Evolutionary conservation across 2,113 vertebrate species (phyloP).

Genomic region (Mystacornis crossleyi): DNA sequence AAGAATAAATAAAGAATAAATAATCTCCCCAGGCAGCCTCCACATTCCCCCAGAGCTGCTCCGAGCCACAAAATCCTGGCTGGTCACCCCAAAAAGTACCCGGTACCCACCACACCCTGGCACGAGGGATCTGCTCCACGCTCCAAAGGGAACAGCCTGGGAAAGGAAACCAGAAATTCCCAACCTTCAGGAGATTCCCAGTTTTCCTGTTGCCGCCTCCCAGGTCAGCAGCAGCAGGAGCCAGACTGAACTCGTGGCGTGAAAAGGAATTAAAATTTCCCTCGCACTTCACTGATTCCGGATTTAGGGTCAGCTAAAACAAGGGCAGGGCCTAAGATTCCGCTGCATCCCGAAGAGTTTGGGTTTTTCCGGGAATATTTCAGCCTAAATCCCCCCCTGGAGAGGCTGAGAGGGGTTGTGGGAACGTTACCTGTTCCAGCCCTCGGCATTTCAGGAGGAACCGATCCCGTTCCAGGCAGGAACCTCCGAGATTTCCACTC

Average conservation of each 20-base stretch:
- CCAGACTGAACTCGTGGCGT: fast-evolving
- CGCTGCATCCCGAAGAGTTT: not conserved
- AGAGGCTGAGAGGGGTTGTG: not conserved
- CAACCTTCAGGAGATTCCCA: fast-evolving
- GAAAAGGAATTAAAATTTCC: not conserved
- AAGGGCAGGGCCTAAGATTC: not conserved
- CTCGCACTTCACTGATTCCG: fast-evolving
- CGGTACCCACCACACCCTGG: not conserved
- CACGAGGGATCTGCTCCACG: fast-evolving
- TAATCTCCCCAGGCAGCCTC: not conserved
- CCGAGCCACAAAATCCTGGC: not conserved
- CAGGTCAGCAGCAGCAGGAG: not conserved
- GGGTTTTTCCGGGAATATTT: not conserved
- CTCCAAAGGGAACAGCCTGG: not conserved
- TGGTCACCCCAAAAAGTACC: not conserved
- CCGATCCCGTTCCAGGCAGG: not conserved
- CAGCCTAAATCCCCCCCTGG: fast-evolving
- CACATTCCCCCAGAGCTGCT: not conserved
- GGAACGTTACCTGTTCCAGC: not conserved
- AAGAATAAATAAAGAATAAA: not conserved
- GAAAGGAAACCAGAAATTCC: not conserved
- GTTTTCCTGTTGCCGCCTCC: not conserved
- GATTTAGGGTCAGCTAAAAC: not conserved
- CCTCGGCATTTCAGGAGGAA: not conserved
- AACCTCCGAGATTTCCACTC: too few relatives aligned